Evolutionary conservation across 37 sponge, comb jelly and placozoan species (phyloP), one percentile per base, ranked within the genome.

Genomic region (Mnemiopsis leidyi): DNA sequence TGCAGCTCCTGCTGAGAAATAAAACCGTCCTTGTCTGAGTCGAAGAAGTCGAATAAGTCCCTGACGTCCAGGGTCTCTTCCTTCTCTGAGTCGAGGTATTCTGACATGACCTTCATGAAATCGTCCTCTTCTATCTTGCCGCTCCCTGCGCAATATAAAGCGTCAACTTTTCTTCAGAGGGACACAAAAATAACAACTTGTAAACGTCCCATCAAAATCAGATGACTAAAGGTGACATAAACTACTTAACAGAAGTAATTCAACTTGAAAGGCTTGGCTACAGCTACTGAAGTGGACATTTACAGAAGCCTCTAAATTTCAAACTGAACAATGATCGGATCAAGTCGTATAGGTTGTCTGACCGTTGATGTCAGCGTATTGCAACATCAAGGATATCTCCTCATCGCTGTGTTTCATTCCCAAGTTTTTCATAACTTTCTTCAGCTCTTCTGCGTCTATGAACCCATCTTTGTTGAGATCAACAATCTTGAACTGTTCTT

Each of bases 121-220:
- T 85, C 90, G n/a, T 85, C 90, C 90, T 85, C 36, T 26, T 85
- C 90, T n/a, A 85, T 85, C 90, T 85, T 85, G 0, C 90, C 90
- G 30, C 90, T 85, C 29, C 90, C 90, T 85, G 48, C n/a, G 35
- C 1, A n/a, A n/a, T n/a, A n/a, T n/a, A n/a, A n/a, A n/a, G n/a
- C n/a, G n/a, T n/a, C n/a, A n/a, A n/a, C n/a, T n/a, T n/a, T n/a
- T n/a, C n/a, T n/a, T n/a, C n/a, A n/a, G n/a, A n/a, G n/a, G n/a
- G n/a, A n/a, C n/a, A n/a, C n/a, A n/a, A n/a, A n/a, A n/a, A n/a
- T n/a, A n/a, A n/a, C n/a, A n/a, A n/a, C n/a, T n/a, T n/a, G n/a
- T n/a, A n/a, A n/a, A n/a, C n/a, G n/a, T n/a, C n/a, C n/a, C n/a
- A n/a, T n/a, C n/a, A n/a, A n/a, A n/a, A n/a, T n/a, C n/a, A n/a